These are phyloP conservation scores for Octodonta nipae DNA, from an alignment of 2,888 invertebrate species.

Conservation along the genomic window DNA sequence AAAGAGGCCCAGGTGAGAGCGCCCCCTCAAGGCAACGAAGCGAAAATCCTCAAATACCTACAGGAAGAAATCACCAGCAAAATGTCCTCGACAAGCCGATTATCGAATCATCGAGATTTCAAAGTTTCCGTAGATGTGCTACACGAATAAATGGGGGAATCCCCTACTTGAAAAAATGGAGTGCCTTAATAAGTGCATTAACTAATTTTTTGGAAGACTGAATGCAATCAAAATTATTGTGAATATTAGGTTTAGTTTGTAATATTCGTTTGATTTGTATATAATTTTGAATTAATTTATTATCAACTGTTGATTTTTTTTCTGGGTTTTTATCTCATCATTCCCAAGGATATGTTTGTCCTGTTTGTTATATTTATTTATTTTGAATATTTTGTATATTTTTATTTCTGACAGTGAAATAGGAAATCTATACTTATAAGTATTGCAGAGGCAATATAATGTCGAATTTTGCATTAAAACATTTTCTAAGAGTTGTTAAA, in stretches of 20 bases:
- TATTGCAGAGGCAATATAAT: too few species aligned
- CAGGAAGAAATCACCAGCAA: constrained; percentile 58
- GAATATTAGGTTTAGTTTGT: constrained; percentile 7
- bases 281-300: constrained; percentile 21
- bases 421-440: too few species aligned
- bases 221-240: constrained; percentile 9
- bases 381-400: neutral
- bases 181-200: constrained; percentile 7
- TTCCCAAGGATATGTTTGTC: constrained; percentile 17
- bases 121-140: constrained; percentile 33
- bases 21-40: constrained; percentile 51
- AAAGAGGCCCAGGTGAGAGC: constrained; percentile 64
- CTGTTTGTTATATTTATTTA: constrained; percentile 2
- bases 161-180: neutral
- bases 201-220: constrained; percentile 4
- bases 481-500: too few species aligned
- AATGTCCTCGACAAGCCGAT: constrained; percentile 28
- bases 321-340: constrained; percentile 24
- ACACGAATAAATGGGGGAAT: constrained; percentile 24
- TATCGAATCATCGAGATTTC: constrained; percentile 25
- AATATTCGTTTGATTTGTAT: constrained; percentile 6
- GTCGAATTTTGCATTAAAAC: too few species aligned
- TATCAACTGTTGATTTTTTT: constrained; percentile 21
- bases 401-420: too few species aligned
- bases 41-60: constrained; percentile 57